Conservation (phyloP, 1,140 invertebrate genomes). For the Drosophila santomea region DNA sequence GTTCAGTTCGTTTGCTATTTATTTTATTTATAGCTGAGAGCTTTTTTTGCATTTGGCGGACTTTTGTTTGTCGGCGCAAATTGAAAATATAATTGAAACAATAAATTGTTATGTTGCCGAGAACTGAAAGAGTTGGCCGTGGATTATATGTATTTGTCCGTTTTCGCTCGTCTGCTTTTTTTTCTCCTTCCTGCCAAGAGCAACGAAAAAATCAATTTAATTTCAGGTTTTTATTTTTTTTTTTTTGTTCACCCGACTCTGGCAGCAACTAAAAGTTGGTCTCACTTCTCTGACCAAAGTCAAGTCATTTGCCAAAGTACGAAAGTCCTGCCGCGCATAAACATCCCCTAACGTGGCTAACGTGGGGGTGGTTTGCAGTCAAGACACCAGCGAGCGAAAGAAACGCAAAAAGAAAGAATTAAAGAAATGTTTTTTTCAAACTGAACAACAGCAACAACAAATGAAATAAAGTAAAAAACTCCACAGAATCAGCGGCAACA, state of each 20-base stretch:
- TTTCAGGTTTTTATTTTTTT: conserved; percentile 33
- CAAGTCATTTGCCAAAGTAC: conserved; percentile 78
- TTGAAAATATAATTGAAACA: conserved; percentile 83
- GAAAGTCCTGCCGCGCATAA: conserved; percentile 69
- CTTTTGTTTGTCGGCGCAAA: conserved; percentile 80
- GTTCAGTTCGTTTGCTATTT: conserved; percentile 65
- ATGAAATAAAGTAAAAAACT: conserved; percentile 43
- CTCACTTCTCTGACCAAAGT: conserved; percentile 65
- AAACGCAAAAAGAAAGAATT: conserved; percentile 48
- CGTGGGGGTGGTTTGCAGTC: conserved; percentile 69
- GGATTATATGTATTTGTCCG: conserved; percentile 7
- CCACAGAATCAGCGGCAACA: conserved; percentile 42
- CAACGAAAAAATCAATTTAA: conserved; percentile 50
- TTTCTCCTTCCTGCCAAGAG: conserved; percentile 1
- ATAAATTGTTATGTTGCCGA: conserved; percentile 64
- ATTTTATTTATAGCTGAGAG: conserved; percentile 77
- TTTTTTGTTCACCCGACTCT: background rate
- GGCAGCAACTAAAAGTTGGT: conserved; percentile 45
- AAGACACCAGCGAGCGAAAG: conserved; percentile 42
- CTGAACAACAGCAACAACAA: conserved; percentile 36
- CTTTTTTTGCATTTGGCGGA: conserved; percentile 65
- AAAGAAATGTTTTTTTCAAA: conserved; percentile 66
- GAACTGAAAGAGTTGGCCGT: conserved; percentile 56
- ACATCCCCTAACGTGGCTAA: conserved; percentile 78
- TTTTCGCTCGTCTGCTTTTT: conserved; percentile 9